Conservation (phyloP, 2,888 invertebrate genomes). For the Augochlorella aurata region DNA sequence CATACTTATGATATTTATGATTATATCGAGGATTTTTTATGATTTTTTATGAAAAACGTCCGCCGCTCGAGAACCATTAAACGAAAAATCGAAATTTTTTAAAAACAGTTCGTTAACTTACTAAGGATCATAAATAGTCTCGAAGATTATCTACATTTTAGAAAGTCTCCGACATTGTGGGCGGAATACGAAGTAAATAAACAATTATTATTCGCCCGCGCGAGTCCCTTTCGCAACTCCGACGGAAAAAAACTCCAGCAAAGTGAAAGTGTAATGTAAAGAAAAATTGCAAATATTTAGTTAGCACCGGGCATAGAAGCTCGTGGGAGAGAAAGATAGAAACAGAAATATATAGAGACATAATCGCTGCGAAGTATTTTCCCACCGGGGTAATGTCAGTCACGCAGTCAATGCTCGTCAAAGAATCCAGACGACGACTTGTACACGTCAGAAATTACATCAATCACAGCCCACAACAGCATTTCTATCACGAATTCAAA, state of each 20-base stretch:
- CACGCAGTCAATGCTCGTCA: not conserved
- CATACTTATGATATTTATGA: too few relatives aligned
- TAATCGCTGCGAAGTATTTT: not conserved
- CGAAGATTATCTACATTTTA: not conserved
- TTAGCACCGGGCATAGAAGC: not conserved
- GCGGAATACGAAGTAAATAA: not conserved
- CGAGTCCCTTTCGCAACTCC: not conserved
- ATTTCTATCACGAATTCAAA: not conserved
- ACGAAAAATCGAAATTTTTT: too few relatives aligned
- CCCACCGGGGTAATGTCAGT: not conserved
- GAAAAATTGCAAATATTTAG: constrained; percentile 1
- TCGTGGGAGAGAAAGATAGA: too few relatives aligned
- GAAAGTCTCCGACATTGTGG: not conserved
- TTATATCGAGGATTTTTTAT: too few relatives aligned
- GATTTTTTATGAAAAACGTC: too few relatives aligned
- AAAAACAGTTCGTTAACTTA: too few relatives aligned
- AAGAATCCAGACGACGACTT: not conserved
- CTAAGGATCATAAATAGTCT: not conserved
- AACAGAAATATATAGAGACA: too few relatives aligned
- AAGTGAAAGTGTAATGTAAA: not conserved
- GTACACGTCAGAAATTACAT: not conserved
- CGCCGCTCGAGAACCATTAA: too few relatives aligned
- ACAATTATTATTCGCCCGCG: not conserved
- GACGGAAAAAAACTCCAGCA: not conserved
- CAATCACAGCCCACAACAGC: not conserved